A percentile compares a stretch with the other conserved stretches of the same genome.
Conservation (phyloP, 2,888 invertebrate genomes). For the Ochlodes sylvanus region DNA sequence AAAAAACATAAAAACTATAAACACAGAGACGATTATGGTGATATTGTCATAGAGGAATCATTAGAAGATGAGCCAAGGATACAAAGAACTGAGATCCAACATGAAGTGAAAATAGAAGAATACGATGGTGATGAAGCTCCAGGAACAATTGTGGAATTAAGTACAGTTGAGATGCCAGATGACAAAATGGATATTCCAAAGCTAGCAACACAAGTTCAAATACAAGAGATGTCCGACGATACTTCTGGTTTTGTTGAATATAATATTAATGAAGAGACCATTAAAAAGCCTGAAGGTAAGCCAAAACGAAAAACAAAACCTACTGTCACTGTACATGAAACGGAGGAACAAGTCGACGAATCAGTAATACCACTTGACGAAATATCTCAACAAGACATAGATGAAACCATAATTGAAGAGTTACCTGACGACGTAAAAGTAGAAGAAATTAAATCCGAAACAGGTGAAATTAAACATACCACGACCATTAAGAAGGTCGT, state of each 20-base stretch:
- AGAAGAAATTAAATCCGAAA: conserved; percentile 61
- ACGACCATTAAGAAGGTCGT: conserved; percentile 50
- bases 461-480: conserved; percentile 59
- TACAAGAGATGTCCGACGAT: conserved; percentile 51
- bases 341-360: too few relatives aligned
- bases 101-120: conserved; percentile 74
- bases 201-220: conserved; percentile 59
- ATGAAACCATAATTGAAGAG: conserved; percentile 38
- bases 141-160: conserved; percentile 53
- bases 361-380: too few relatives aligned
- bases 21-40: conserved; percentile 59
- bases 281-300: conserved; percentile 43
- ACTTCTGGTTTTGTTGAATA: conserved; percentile 38
- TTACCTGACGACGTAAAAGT: conserved; percentile 53
- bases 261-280: conserved; percentile 47
- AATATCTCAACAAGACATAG: too few relatives aligned
- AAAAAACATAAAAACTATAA: conserved; percentile 63
- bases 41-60: conserved; percentile 82
- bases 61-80: conserved; percentile 68
- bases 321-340: too few relatives aligned
- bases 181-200: conserved; percentile 61
- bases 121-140: conserved; percentile 63
- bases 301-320: conserved; percentile 40
- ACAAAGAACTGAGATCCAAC: conserved; percentile 45
- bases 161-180: conserved; percentile 52